These are phyloP conservation scores for Diorhabda elongata DNA, from an alignment of 1,140 invertebrate genomes.

Conservation along the genomic window DNA sequence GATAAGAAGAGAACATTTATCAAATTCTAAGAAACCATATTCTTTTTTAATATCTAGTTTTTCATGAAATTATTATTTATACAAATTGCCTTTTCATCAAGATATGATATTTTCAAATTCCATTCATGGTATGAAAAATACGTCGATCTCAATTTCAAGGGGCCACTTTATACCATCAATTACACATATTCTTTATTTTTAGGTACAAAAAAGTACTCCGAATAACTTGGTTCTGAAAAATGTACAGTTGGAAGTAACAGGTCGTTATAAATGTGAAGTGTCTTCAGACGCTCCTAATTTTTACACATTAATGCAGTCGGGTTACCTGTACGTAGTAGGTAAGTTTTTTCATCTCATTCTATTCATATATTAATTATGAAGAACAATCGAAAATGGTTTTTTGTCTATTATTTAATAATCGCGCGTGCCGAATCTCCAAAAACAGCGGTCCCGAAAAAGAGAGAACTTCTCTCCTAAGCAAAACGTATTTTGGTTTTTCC, in stretches of 20 bases:
- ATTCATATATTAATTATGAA: neutral
- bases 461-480: too few relatives aligned
- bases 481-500: too few relatives aligned
- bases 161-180: too few relatives aligned
- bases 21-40: too few relatives aligned
- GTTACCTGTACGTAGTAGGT: slow-evolving; percentile 72
- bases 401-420: neutral
- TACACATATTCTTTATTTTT: slow-evolving; percentile 28
- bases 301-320: slow-evolving; percentile 59
- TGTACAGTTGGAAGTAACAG: slow-evolving; percentile 61
- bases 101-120: too few relatives aligned
- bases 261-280: slow-evolving; percentile 70
- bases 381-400: neutral
- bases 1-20: too few relatives aligned
- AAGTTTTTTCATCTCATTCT: slow-evolving; percentile 42
- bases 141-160: too few relatives aligned
- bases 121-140: too few relatives aligned
- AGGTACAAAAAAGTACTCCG: slow-evolving; percentile 58
- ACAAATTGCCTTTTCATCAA: too few relatives aligned
- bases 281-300: slow-evolving; percentile 68
- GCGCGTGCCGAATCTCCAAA: neutral
- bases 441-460: neutral
- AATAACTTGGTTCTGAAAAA: slow-evolving; percentile 64
- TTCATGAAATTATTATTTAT: too few relatives aligned
- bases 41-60: too few relatives aligned